These are phyloP conservation scores for Peromyscus leucopus DNA, from an alignment of 2,113 vertebrate genomes.

Conservation along the genomic window DNA sequence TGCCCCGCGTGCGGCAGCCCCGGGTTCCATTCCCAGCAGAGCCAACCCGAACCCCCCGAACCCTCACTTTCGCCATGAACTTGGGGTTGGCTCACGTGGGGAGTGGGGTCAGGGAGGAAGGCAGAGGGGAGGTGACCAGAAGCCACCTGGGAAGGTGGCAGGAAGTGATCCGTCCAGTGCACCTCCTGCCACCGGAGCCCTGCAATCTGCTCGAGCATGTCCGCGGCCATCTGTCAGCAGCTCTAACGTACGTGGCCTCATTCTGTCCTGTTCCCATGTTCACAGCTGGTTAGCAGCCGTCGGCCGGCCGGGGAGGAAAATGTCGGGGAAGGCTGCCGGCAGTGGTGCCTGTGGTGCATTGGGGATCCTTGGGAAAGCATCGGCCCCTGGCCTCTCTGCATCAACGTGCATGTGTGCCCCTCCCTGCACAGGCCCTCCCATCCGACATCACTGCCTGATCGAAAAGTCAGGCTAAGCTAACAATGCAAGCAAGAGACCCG, in stretches of 20 bases:
- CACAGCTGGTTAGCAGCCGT: constrained; percentile 65
- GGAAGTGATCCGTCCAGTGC: background rate
- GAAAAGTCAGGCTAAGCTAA: background rate
- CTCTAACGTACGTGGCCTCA: constrained; percentile 28
- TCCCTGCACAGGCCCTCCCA: no score
- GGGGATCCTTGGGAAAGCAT: background rate
- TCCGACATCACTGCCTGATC: background rate
- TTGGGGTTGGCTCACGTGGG: background rate
- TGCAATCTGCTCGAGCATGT: constrained; percentile 78
- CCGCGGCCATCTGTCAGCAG: constrained; percentile 77
- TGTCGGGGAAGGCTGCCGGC: rapidly evolving
- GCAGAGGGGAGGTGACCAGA: background rate
- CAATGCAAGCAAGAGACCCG: background rate
- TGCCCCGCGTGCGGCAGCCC: background rate
- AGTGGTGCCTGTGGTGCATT: background rate
- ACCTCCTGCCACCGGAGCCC: constrained; percentile 15
- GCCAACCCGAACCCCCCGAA: background rate
- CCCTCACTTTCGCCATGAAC: background rate
- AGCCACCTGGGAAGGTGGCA: constrained; percentile 67
- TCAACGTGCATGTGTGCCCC: no score
- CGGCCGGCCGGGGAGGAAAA: rapidly evolving
- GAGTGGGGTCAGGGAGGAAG: background rate
- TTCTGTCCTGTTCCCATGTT: background rate
- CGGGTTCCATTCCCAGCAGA: background rate
- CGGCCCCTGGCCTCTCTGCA: background rate